These are phyloP conservation scores for Thalassoma bifasciatum DNA, from an alignment of 2,113 vertebrate genomes.

Conservation along the genomic window DNA sequence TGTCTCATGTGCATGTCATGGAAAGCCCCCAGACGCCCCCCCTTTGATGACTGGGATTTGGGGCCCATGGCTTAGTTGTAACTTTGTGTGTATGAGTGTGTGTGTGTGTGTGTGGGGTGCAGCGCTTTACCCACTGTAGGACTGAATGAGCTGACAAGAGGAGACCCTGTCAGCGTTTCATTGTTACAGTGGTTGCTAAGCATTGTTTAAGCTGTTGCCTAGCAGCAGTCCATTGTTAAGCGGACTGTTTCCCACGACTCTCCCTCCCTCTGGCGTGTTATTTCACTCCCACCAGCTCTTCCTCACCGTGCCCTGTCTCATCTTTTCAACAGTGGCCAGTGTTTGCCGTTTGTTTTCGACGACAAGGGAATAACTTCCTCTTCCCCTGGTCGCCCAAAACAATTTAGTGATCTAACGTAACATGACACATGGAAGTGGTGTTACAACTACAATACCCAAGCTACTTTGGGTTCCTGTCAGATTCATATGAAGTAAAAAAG, in stretches of 20 bases:
- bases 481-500: not conserved
- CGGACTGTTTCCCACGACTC: conserved; percentile 73
- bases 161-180: conserved; percentile 51
- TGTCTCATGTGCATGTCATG: conserved; percentile 19
- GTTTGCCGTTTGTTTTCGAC: conserved; percentile 45
- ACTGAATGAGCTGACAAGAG: conserved; percentile 47
- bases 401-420: conserved; percentile 44
- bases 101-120: not conserved
- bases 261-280: conserved; percentile 4
- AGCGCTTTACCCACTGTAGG: conserved; percentile 49
- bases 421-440: conserved; percentile 50
- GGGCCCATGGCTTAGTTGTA: conserved; percentile 45
- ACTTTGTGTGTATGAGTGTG: conserved; percentile 20
- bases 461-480: conserved; percentile 15
- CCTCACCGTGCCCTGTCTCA: conserved; percentile 38
- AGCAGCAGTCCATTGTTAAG: conserved; percentile 70
- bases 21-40: conserved; percentile 49
- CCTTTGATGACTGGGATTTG: conserved; percentile 26
- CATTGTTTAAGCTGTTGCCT: conserved; percentile 70
- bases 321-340: conserved; percentile 46
- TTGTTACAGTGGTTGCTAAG: conserved; percentile 49
- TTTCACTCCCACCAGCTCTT: conserved; percentile 19
- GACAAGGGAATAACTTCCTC: conserved; percentile 55
- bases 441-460: conserved; percentile 37
- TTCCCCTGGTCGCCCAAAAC: conserved; percentile 49